A percentile compares a stretch with the other conserved stretches of the same genome.
phyloP scores from a whole-genome alignment of 2,113 vertebrate species.

The Chaetura pelagica region DNA sequence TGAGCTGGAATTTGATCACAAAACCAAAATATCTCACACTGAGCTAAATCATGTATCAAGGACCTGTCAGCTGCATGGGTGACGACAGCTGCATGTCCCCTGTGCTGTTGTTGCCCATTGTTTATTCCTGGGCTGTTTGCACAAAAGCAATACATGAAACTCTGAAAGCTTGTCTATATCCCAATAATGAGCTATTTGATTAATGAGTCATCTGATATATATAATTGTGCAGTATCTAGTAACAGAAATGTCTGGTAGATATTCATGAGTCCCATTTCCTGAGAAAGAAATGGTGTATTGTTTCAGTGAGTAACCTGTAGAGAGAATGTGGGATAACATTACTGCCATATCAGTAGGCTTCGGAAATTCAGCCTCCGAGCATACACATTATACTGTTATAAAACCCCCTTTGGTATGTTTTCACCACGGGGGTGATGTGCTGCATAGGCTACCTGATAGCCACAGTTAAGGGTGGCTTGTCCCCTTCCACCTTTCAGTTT shows the following conservation, averaged over 20 bases:
- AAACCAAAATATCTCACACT: constrained; percentile 31
- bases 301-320: constrained; percentile 65
- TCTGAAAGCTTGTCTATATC: background rate
- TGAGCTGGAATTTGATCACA: background rate
- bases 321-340: constrained; percentile 65
- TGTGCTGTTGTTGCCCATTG: background rate
- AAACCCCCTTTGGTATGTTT: constrained; percentile 14
- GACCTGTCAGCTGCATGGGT: background rate
- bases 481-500: background rate
- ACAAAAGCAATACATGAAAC: background rate
- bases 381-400: background rate
- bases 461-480: background rate
- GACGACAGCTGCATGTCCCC: background rate
- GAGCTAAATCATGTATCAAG: constrained; percentile 45
- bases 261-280: constrained; percentile 61
- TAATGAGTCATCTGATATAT: constrained; percentile 64
- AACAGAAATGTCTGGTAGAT: constrained; percentile 61
- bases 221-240: constrained; percentile 66
- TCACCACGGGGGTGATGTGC: background rate
- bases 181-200: constrained; percentile 30
- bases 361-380: constrained; percentile 33
- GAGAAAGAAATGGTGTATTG: constrained; percentile 65
- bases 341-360: constrained; percentile 33
- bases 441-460: background rate
- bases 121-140: background rate